Evolutionary conservation across 2,888 invertebrate genomes (phyloP), one percentile per base, ranked within the genome.

Genomic region (Lacanobia oleracea): DNA sequence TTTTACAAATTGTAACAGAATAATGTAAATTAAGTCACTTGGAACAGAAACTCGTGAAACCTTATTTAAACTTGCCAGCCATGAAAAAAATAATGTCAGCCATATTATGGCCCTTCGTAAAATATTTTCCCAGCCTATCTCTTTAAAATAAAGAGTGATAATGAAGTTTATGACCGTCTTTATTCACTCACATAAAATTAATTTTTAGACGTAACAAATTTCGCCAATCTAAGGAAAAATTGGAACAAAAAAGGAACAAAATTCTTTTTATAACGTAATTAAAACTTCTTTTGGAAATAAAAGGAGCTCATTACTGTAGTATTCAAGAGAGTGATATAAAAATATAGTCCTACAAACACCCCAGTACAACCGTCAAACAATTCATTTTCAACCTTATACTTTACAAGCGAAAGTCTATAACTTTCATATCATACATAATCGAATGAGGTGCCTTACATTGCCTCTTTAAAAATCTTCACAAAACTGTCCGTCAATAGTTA

Each of bases 221-320:
- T 85, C 37, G 62, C 69, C 78, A 83, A 84, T 79, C 71, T 75
- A 71, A 77, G 68, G 63, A 73, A 79, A 86, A 66, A 33, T 66
- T 80, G 57, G 40, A 27, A 77, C 72, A 50, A 67, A 79, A 82
- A 75, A 68, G 18, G 18, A 62, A 21, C 18, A 59, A 85, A 77
- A 86, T 83, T 85, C 67, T 86, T 87, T 88, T 86, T 85, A 84
- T 85, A 86, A 88, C 83, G 84, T 85, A 87, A 88, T 89, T 88
- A 89, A 88, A 88, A 87, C 83, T 88, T 88, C 78, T 74, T 75
- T 70, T 60, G 33, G 67, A 84, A 83, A 84, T 87, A 86, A 88
- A 82, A 77, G 73, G 61, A 66, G 68, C 74, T 86, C 79, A 83
- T 86, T 86, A 85, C 75, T 78, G 54, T 67, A 61, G 75, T 61